Base-by-base conservation (phyloP, 1,140 invertebrate genomes). In the Mylabris phalerata region DNA sequence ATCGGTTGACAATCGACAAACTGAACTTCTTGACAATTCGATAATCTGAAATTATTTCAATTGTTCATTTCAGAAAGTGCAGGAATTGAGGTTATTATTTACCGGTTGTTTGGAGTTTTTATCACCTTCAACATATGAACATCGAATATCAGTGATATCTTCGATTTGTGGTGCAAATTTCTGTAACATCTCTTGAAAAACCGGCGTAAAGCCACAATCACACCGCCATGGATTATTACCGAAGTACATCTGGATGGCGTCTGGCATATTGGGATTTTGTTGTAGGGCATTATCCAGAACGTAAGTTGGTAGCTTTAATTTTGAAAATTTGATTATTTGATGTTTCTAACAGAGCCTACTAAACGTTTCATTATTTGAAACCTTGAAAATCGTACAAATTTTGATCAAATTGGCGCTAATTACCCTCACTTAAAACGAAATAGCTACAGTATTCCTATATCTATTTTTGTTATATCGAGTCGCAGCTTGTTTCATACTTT, bases 211-310 rank as follows among this genome's bases (percentile, higher is more conserved):
- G 39, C 80, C 78, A 61, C 90, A 92, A 65, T 90, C 87, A 69
- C 90, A 92, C 54, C 81, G 78, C 88, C 88, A 92, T 0, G 88
- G 86, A 77, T 92, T 92, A 42, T 80, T 75, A 2, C 87, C 88
- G 0, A 92, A 75, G 64, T 79, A 82, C 10, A 92, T 73, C 57
- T 75, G 70, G 3, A 74, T 59, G 2, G 70, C 73, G 10, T 79
- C 71, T 56, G 81, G 82, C 57, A 85, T 84, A 62, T 89, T 84
- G 43, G 77, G 73, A 67, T 89, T 91, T 43, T 81, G 79, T 56
- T 84, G 76, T n/a, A 92, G 78, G 1, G 84, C 85, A 67, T 89
- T 85, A 67, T 90, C 87, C 43, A 92, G 72, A 0, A 85, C 86
- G 69, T 89, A 90, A 0, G 87, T 84, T 27, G 87, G 89, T 48